These are phyloP conservation scores for Pseudomyrmex gracilis DNA, from an alignment of 1,140 invertebrate genomes.

Conservation along the genomic window DNA sequence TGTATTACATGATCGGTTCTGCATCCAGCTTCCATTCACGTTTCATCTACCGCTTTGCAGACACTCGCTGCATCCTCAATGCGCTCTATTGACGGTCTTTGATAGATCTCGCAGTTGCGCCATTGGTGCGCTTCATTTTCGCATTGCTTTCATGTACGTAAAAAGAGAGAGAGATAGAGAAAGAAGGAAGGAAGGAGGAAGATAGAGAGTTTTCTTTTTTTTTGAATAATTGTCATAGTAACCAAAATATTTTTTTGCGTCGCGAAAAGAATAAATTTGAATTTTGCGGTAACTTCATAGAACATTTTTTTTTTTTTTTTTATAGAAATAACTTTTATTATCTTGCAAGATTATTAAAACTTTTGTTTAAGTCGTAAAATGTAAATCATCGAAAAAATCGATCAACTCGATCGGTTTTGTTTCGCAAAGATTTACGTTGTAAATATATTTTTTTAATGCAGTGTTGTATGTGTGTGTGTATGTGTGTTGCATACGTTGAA, in stretches of 20 bases:
- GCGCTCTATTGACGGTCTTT: conserved; percentile 23
- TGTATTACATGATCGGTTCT: conserved; percentile 56
- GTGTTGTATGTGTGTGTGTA: background rate
- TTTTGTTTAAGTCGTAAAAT: background rate
- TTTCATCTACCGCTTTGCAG: conserved; percentile 47
- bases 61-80: conserved; percentile 53
- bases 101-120: conserved; percentile 36
- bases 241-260: background rate
- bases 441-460: background rate
- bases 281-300: too few species aligned
- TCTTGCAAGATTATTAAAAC: too few species aligned
- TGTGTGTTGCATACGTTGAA: background rate
- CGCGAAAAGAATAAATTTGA: background rate
- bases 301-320: too few species aligned
- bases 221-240: conserved; percentile 32
- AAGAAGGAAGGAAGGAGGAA: too few species aligned
- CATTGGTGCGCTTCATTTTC: conserved; percentile 49
- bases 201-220: background rate
- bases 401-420: background rate
- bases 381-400: background rate
- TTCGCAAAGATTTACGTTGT: background rate
- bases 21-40: conserved; percentile 29
- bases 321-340: too few species aligned
- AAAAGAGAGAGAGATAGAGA: too few species aligned
- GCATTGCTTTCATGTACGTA: background rate